Evolutionary conservation across 2,797 vertebrate species (phyloP).

Genomic region (Acanthurus tractus): DNA sequence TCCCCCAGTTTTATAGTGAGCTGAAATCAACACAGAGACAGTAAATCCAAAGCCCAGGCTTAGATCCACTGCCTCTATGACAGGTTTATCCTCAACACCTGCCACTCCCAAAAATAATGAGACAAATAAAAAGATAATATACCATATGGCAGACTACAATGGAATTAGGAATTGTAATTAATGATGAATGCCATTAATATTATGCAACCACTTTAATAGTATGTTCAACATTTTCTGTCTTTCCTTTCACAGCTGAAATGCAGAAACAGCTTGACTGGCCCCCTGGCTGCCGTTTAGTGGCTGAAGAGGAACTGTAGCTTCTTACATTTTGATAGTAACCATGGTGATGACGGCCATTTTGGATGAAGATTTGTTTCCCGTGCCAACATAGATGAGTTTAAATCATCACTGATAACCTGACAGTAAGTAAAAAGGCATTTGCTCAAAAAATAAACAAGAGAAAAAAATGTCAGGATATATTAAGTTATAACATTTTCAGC

Average conservation of each 20-base stretch:
- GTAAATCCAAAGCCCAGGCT: background rate
- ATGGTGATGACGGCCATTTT: constrained; percentile 3
- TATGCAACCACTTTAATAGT: background rate
- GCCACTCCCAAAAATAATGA: constrained; percentile 4
- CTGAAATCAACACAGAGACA: constrained; percentile 1
- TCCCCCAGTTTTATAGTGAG: background rate
- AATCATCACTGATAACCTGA: background rate
- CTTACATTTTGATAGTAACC: constrained; percentile 7
- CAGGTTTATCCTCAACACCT: background rate
- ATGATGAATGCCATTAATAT: background rate
- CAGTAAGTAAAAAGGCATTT: background rate
- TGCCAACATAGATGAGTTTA: constrained; percentile 24
- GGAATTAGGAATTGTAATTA: background rate
- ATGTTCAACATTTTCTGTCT: background rate
- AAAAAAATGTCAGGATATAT: background rate
- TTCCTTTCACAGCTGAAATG: constrained; percentile 4
- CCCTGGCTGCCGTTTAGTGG: background rate
- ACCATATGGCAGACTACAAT: background rate
- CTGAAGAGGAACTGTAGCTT: background rate
- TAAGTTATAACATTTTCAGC: background rate
- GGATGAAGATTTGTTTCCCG: constrained; percentile 14
- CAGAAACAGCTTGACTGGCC: background rate
- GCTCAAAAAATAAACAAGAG: background rate
- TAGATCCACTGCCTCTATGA: background rate
- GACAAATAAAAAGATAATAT: background rate